Base-by-base conservation (phyloP, 2,797 vertebrate genomes). In the Ptychobarbus kaznakovi region DNA sequence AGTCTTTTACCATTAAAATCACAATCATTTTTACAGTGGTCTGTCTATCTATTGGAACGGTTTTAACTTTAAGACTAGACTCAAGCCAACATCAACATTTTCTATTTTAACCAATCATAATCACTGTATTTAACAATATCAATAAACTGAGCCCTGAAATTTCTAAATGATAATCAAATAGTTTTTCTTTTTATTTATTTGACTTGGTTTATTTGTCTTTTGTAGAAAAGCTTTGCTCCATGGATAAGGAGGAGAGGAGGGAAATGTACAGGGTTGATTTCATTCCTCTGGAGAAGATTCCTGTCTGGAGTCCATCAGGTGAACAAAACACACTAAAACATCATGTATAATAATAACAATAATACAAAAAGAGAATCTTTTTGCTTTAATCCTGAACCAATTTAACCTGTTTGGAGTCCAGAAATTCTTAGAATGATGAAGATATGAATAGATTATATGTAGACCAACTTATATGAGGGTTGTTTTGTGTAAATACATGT, bases 221-320 rank as follows among this genome's bases (percentile, higher is more conserved):
- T 44, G 46, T 88, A 98, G 97, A 91, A 0, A 86, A 91, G 68
- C 90, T 98, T 88, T 93, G 96, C 89, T 94, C 95, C 73, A 91
- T 96, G 83, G 93, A 92, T 6, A 81, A 90, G 84, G 92, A 95
- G 73, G 94, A 96, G 82, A 94, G 95, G 81, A 94, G 95, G 82
- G 90, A 91, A 2, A 90, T 95, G 83, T 97, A 96, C 92, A 96
- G 91, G 91, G 94, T 90, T 32, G 90, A 91, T 86, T 96, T 90
- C 20, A 87, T 96, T 89, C 86, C 92, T 2, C 90, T 97, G 86
- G 95, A 94, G 20, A 89, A 96, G 61, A 89, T 98, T 77, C 95
- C 95, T 0, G 89, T 94, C 2, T 97, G 96, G 96, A 96, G 94
- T 85, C 93, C 95, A 49, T 89, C 90, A 93, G 94, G 95, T 95